A percentile compares a stretch with the other conserved stretches of the same genome.
phyloP scores from a whole-genome alignment of 2,797 vertebrate genomes.

The Okamejei kenojei region DNA sequence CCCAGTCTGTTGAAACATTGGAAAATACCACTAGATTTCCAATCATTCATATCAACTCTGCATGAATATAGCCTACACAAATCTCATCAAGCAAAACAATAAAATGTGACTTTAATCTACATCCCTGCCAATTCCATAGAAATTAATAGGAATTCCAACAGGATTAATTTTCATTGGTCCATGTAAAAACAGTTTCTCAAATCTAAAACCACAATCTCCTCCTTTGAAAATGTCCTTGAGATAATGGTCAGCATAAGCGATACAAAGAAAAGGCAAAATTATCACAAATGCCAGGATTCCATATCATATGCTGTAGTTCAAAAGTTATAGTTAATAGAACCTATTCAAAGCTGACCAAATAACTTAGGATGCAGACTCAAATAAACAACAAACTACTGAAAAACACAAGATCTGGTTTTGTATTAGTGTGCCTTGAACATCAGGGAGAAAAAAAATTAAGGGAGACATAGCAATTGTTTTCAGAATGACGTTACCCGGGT shows the following conservation, averaged over 20 bases:
- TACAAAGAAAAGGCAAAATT: not conserved
- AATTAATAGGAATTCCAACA: not conserved
- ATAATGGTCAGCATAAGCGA: not conserved
- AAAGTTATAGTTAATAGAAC: not conserved
- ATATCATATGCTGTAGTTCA: not conserved
- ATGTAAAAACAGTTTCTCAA: constrained; percentile 13
- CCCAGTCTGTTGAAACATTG: not conserved
- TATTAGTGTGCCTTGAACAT: not conserved
- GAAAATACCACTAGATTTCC: not conserved
- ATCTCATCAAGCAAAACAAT: not conserved
- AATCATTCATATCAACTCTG: not conserved
- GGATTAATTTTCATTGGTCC: not conserved
- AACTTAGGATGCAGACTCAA: not conserved
- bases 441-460: not conserved
- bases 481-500: not conserved
- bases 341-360: not conserved
- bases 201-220: not conserved
- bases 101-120: not conserved
- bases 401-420: not conserved
- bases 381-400: not conserved
- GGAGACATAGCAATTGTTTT: not conserved
- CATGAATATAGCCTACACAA: not conserved
- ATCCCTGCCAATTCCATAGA: not conserved
- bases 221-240: not conserved
- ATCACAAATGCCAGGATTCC: not conserved